phyloP scores from a whole-genome alignment of 2,888 invertebrate species.

The Timema cristinae region DNA sequence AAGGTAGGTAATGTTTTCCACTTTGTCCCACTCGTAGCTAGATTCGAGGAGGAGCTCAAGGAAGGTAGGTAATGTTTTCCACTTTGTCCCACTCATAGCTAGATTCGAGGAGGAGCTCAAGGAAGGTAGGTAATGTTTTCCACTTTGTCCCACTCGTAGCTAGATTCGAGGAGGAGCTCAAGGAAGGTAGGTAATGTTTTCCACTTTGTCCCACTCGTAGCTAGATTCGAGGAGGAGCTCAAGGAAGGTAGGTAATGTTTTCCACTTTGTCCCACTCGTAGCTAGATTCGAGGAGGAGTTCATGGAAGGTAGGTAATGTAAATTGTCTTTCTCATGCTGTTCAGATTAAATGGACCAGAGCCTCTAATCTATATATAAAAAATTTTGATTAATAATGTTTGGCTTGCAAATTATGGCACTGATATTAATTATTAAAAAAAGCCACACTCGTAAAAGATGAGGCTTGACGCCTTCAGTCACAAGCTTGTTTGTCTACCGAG shows the following conservation, averaged over 20 bases:
- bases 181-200: slow-evolving; percentile 58
- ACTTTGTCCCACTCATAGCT: too few relatives aligned
- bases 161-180: slow-evolving; percentile 70
- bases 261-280: not conserved
- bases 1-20: slow-evolving; percentile 51
- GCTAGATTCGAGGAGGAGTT: slow-evolving; percentile 67
- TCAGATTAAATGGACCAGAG: too few relatives aligned
- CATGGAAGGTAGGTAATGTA: slow-evolving; percentile 61
- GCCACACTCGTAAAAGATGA: too few relatives aligned
- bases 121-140: slow-evolving; percentile 55
- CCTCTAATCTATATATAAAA: too few relatives aligned
- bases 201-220: too few relatives aligned
- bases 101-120: slow-evolving; percentile 73
- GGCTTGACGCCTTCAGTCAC: too few relatives aligned
- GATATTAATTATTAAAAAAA: too few relatives aligned
- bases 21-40: slow-evolving; percentile 35
- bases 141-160: too few relatives aligned
- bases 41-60: slow-evolving; percentile 72
- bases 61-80: slow-evolving; percentile 54
- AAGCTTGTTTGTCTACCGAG: too few relatives aligned
- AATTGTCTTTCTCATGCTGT: too few relatives aligned
- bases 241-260: slow-evolving; percentile 61
- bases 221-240: slow-evolving; percentile 67
- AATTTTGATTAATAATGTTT: too few relatives aligned
- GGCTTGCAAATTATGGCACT: too few relatives aligned